phyloP scores from a whole-genome alignment of 2,888 invertebrate genomes.

The Venusia cambrica region DNA sequence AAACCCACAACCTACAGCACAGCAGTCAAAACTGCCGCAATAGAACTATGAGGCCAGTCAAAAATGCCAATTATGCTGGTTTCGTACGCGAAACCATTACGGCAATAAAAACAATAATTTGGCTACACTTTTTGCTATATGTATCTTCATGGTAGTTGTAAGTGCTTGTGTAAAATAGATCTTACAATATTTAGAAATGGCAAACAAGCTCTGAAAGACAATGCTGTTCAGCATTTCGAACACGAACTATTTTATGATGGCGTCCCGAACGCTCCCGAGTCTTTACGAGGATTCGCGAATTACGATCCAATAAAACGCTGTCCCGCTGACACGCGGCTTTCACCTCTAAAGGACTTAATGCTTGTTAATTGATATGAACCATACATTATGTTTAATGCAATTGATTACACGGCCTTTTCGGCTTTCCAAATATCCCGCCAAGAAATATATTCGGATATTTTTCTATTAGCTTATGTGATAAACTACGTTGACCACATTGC shows the following conservation, averaged over 20 bases:
- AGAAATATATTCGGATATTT: conserved; percentile 5
- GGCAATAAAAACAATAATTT: too few relatives aligned
- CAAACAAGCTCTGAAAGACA: conserved; percentile 36
- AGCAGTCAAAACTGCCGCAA: too few relatives aligned
- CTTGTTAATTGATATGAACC: conserved; percentile 55
- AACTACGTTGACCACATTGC: conserved; percentile 3
- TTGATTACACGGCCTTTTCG: conserved; percentile 29
- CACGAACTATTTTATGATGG: conserved; percentile 60
- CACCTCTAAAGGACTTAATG: conserved; percentile 52
- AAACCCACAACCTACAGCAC: too few relatives aligned
- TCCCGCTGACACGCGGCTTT: conserved; percentile 52
- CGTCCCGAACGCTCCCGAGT: conserved; percentile 48
- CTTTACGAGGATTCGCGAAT: conserved; percentile 62
- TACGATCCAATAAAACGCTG: conserved; percentile 58
- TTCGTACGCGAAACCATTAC: too few relatives aligned
- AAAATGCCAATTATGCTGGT: too few relatives aligned
- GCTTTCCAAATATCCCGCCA: neutral
- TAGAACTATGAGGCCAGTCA: too few relatives aligned
- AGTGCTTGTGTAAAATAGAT: neutral
- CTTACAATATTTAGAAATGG: conserved; percentile 1
- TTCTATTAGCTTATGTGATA: conserved; percentile 8
- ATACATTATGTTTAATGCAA: conserved; percentile 34
- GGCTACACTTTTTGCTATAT: too few relatives aligned
- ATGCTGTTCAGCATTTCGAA: conserved; percentile 46
- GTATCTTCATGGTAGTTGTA: too few relatives aligned